Evolutionary conservation across 2,797 vertebrate genomes (phyloP), one percentile per base, ranked within the genome.

Genomic region (Melanotaenia pygmaea): DNA sequence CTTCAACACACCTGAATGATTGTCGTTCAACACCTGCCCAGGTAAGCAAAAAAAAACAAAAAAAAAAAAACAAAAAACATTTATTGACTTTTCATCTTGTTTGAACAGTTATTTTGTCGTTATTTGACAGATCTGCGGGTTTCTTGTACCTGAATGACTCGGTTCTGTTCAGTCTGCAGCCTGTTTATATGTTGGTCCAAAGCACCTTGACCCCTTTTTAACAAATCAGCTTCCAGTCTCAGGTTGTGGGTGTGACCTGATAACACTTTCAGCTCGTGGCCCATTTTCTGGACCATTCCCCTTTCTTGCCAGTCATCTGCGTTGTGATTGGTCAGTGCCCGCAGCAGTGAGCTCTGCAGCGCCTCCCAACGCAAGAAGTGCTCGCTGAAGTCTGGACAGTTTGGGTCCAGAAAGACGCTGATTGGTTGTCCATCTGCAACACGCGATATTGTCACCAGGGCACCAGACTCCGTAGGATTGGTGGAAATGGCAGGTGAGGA

Each of bases 361-460:
- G 91, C 95, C 81, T 98, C 97, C 90, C 97, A 86, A 14, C 93
- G 95, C 34, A 95, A 77, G 11, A 98, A 92, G 81, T 94, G 81
- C 2, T 93, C 93, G 0, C 89, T 85, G 0, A 94, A 88, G 30
- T 96, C 96, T 0, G 95, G 96, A 86, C 97, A 98, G 88, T 96
- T 96, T 0, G 96, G 96, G 79, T 97, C 96, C 4, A 97, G 93
- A 86, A 95, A 96, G 87, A 97, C 95, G 91, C 94, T 97, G 90
- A 97, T 93, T 70, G 91, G 95, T 1, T 96, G 95, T 66, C 95
- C 93, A 65, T 96, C 96, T 4, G 69, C 51, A 0, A 91, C 93
- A 7, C 89, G 91, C 35, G 97, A 96, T 3, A 97, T 95, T 5
- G 96, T 96, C 66, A 97, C 96, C 91, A 97, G 80, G 0, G 96